Base-by-base conservation (phyloP, 2,888 invertebrate species). In the Plagodis pulveraria region DNA sequence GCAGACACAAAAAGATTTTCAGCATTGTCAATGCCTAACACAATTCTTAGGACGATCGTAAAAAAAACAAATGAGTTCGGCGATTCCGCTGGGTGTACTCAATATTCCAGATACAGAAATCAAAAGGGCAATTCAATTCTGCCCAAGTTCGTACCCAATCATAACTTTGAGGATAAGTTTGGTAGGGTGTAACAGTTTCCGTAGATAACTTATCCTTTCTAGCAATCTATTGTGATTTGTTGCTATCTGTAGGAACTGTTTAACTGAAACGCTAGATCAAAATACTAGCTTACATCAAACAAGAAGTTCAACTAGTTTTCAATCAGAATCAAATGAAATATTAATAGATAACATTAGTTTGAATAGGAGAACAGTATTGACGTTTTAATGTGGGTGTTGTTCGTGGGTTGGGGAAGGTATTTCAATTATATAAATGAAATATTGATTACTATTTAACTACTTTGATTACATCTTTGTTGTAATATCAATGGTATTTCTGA, bases 91-190 rank as follows among this genome's bases (percentile, higher is more conserved):
- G 68, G 66, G 68, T 41, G 58, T 57, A 53, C 58, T 67, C 53
- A 62, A 61, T 68, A 58, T 61, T 56, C 60, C 6, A 48, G 60
- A 51, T 56, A 61, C 55, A 59, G 52, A 63, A 65, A 68, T 66
- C 68, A 64, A 56, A 50, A 63, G 54, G 55, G 61, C 62, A 52
- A 67, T 69, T 67, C 67, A 69, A 69, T 69, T 64, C 69, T 46
- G 48, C 22, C 55, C 50, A 47, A 63, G 63, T 64, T 65, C 62
- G 55, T 60, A 67, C 62, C 69, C 67, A 67, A 69, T 69, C 69
- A 69, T 67, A 69, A 67, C 61, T 65, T 65, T 50, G 50, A 11
- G 48, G 62, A 63, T 57, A 55, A 65, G 46, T 66, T 61, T 45
- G 56, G 35, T 41, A 40, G 47, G 50, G 49, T 50, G 56, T 53